These are phyloP conservation scores for Syrmaticus mikado DNA, from an alignment of 2,113 vertebrate species.

Conservation along the genomic window DNA sequence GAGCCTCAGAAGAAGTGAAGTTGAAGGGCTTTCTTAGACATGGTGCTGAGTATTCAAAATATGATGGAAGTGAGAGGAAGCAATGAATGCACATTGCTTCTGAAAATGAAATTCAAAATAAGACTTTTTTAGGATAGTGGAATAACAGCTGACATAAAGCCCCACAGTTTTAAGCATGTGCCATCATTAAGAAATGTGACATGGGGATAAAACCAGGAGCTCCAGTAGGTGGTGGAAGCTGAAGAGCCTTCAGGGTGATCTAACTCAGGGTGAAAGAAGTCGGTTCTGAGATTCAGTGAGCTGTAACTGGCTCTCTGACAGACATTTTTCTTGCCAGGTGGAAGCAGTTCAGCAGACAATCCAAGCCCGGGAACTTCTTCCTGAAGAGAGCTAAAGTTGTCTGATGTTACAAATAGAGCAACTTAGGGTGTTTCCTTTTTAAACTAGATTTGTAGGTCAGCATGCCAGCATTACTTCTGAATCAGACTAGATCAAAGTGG, in stretches of 20 bases:
- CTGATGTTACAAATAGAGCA: background rate
- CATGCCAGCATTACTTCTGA: background rate
- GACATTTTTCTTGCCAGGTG: background rate
- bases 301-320: conserved; percentile 22
- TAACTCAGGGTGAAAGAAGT: background rate
- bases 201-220: background rate
- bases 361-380: background rate
- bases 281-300: background rate
- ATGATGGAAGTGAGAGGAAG: background rate
- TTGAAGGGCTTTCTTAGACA: background rate
- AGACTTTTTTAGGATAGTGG: background rate
- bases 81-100: background rate
- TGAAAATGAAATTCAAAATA: background rate
- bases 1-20: background rate
- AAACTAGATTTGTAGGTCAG: background rate
- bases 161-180: background rate
- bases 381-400: conserved; percentile 2
- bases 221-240: background rate
- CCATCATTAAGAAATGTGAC: background rate
- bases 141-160: rapidly evolving
- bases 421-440: background rate
- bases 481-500: background rate
- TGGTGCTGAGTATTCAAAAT: background rate
- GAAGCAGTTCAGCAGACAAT: conserved; percentile 29
- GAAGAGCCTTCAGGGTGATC: conserved; percentile 5